A percentile compares a stretch with the other conserved stretches of the same genome.
Conservation (phyloP, 2,888 invertebrate species). For the Zonitis immaculata region DNA sequence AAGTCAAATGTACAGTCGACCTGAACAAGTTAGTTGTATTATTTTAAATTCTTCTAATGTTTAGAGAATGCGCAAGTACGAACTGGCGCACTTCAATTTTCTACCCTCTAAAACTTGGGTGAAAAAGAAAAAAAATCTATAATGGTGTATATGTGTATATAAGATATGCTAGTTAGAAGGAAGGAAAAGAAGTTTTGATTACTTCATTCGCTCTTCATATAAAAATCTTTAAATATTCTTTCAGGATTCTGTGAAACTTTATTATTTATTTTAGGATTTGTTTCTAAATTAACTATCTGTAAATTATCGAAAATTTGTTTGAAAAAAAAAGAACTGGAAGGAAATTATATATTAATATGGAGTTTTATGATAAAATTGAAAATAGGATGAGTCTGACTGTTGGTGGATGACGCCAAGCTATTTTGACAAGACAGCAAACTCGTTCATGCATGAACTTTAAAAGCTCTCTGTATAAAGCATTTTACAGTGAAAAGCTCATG, state of each 20-base stretch:
- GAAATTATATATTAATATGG: constrained; percentile 31
- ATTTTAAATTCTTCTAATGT: constrained; percentile 30
- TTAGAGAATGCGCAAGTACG: constrained; percentile 34
- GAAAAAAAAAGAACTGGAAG: background rate
- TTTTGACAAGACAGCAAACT: constrained; percentile 42
- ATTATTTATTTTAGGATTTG: background rate
- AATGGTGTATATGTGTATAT: constrained; percentile 50
- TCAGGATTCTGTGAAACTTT: constrained; percentile 20
- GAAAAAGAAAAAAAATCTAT: constrained; percentile 49
- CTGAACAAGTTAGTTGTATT: constrained; percentile 29
- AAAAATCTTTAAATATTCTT: constrained; percentile 1
- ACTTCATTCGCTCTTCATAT: constrained; percentile 34
- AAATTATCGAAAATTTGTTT: background rate
- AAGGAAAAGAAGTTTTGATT: constrained; percentile 49
- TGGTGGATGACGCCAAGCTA: constrained; percentile 37
- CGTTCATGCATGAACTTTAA: constrained; percentile 46
- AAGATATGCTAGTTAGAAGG: constrained; percentile 50
- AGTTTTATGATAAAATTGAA: constrained; percentile 38
- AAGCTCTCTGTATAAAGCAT: constrained; percentile 42
- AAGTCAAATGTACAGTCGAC: constrained; percentile 44
- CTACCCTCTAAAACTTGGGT: constrained; percentile 48
- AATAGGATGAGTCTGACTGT: constrained; percentile 27
- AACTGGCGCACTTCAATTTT: constrained; percentile 42
- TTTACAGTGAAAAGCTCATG: constrained; percentile 44
- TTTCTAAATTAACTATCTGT: background rate